A percentile compares a stretch with the other conserved stretches of the same genome.
Conservation (phyloP, 2,113 vertebrate genomes). For the Macquaria ambigua region DNA sequence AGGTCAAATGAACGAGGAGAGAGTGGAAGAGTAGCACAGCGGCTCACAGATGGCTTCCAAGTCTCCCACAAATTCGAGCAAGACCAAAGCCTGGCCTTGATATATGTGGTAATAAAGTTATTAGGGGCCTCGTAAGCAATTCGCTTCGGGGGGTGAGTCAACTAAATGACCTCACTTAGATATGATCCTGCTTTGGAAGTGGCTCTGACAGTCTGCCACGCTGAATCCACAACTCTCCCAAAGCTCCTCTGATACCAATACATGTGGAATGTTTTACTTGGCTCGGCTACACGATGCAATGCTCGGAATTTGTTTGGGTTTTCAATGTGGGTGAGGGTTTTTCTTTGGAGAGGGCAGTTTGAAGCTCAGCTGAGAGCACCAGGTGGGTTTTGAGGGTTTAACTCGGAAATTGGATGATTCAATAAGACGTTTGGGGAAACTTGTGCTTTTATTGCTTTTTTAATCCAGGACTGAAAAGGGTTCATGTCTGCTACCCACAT, state of each 20-base stretch:
- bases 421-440: constrained; percentile 47
- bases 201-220: constrained; percentile 39
- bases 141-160: constrained; percentile 55
- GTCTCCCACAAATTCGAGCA: constrained; percentile 21
- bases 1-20: constrained; percentile 59
- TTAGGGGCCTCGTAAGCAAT: constrained; percentile 45
- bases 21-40: constrained; percentile 26
- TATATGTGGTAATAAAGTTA: constrained; percentile 71
- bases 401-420: constrained; percentile 38
- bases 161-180: constrained; percentile 65
- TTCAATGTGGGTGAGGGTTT: constrained; percentile 40
- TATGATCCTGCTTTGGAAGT: constrained; percentile 60
- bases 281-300: constrained; percentile 36
- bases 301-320: constrained; percentile 62
- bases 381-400: constrained; percentile 45
- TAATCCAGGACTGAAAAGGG: constrained; percentile 27
- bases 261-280: constrained; percentile 72
- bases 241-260: constrained; percentile 52
- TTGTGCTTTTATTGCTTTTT: constrained; percentile 41
- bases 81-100: constrained; percentile 49
- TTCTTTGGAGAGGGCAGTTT: constrained; percentile 31
- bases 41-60: constrained; percentile 43
- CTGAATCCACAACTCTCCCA: constrained; percentile 45
- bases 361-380: constrained; percentile 34
- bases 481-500: constrained; percentile 21